Conservation (phyloP, 2,797 vertebrate species). For the Melanotaenia pygmaea region DNA sequence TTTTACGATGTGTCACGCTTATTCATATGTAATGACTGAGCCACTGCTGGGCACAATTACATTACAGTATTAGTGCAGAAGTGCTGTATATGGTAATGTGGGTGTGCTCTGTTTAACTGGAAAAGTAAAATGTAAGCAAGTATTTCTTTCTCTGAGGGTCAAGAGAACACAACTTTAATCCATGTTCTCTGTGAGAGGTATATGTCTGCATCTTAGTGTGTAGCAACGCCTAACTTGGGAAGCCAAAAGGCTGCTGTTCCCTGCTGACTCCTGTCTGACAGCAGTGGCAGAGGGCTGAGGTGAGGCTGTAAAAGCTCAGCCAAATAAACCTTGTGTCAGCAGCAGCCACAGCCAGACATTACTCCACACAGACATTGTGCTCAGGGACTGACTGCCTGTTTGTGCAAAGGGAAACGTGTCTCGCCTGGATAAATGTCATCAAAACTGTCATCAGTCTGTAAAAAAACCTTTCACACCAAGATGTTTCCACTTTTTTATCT, state of each 20-base stretch:
- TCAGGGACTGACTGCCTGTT: conserved; percentile 23
- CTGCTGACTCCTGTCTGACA: conserved; percentile 69
- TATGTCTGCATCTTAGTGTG: conserved; percentile 5
- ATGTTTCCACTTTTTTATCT: conserved; percentile 7
- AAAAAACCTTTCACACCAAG: not conserved
- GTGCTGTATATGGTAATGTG: conserved; percentile 3
- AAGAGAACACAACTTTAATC: conserved; percentile 3
- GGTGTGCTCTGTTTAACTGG: conserved; percentile 12
- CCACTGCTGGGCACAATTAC: conserved; percentile 64
- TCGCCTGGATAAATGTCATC: conserved; percentile 69
- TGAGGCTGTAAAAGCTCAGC: conserved; percentile 67
- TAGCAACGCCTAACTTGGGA: conserved; percentile 28
- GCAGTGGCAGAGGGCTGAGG: conserved; percentile 55
- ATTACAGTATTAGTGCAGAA: conserved; percentile 55
- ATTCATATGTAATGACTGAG: conserved; percentile 71
- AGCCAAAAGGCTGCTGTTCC: conserved; percentile 43
- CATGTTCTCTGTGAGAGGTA: not conserved
- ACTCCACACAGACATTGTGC: conserved; percentile 51
- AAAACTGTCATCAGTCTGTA: conserved; percentile 8
- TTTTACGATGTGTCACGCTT: conserved; percentile 75
- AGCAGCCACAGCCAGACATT: conserved; percentile 71
- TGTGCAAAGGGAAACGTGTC: conserved; percentile 62
- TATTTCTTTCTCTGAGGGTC: conserved; percentile 25
- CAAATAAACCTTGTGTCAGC: conserved; percentile 74
- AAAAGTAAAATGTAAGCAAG: conserved; percentile 35